Evolutionary conservation across 2,888 invertebrate species (phyloP).

Genomic region (Empis livida): DNA sequence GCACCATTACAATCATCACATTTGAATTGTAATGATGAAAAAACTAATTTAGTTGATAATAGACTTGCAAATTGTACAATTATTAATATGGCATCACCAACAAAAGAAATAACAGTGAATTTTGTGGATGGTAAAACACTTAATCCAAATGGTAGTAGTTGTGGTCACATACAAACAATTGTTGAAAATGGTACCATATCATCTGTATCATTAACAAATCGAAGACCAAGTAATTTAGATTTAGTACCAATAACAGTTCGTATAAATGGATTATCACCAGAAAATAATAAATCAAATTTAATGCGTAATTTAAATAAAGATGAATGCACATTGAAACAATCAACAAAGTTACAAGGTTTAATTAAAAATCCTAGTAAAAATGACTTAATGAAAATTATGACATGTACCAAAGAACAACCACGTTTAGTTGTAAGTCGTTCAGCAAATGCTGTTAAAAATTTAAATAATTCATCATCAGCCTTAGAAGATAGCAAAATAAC

Average conservation of each 20-base stretch:
- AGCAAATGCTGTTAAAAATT: conserved; percentile 23
- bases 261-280: conserved; percentile 15
- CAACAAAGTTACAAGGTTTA: conserved; percentile 2
- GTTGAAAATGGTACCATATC: conserved; percentile 3
- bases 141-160: not conserved
- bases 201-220: conserved; percentile 10
- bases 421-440: conserved; percentile 23
- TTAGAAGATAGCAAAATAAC: conserved; percentile 25
- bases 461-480: conserved; percentile 16
- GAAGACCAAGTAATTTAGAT: conserved; percentile 27
- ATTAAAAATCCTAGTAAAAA: conserved; percentile 6
- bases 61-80: conserved; percentile 11
- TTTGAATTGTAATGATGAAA: conserved; percentile 23
- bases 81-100: conserved; percentile 13
- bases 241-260: conserved; percentile 22
- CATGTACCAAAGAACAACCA: conserved; percentile 21
- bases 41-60: conserved; percentile 31
- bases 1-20: conserved; percentile 10
- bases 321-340: conserved; percentile 10
- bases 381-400: conserved; percentile 15
- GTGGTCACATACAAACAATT: not conserved
- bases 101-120: conserved; percentile 19
- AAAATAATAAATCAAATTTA: conserved; percentile 29
- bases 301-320: conserved; percentile 28
- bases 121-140: conserved; percentile 16